These are phyloP conservation scores for Cyprinella venusta DNA, from an alignment of 2,797 vertebrate genomes.

Conservation along the genomic window DNA sequence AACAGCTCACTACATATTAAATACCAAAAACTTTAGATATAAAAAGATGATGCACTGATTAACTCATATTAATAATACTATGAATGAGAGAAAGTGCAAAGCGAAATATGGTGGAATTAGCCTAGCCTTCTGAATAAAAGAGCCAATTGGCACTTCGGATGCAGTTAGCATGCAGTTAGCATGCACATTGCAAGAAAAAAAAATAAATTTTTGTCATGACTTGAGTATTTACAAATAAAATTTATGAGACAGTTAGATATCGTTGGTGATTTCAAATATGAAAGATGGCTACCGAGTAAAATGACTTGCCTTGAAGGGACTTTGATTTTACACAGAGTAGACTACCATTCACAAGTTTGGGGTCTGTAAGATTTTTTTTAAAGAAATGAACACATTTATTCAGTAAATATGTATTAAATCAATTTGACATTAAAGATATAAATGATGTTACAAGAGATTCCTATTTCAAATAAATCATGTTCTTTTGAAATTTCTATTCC, in stretches of 20 bases:
- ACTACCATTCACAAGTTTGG: not conserved
- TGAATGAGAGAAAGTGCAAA: not conserved
- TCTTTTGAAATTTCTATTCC: no score
- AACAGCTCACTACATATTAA: constrained; percentile 27
- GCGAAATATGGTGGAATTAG: not conserved
- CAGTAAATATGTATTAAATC: not conserved
- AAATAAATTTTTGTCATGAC: not conserved
- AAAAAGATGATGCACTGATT: not conserved
- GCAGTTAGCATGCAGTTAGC: not conserved
- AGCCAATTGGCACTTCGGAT: not conserved
- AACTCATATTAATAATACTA: not conserved
- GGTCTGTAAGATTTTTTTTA: not conserved
- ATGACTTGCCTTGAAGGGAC: not conserved
- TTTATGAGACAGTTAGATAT: not conserved
- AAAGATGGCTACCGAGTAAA: not conserved
- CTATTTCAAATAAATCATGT: not conserved
- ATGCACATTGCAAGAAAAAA: no score
- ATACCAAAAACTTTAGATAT: not conserved
- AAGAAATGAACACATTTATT: not conserved
- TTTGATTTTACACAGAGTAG: not conserved
- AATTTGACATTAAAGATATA: not conserved
- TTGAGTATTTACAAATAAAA: not conserved
- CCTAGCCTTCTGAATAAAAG: not conserved
- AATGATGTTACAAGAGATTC: not conserved
- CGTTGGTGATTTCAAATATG: not conserved